Base-by-base conservation (phyloP, 2,888 invertebrate species). In the Chorisops tibialis region DNA sequence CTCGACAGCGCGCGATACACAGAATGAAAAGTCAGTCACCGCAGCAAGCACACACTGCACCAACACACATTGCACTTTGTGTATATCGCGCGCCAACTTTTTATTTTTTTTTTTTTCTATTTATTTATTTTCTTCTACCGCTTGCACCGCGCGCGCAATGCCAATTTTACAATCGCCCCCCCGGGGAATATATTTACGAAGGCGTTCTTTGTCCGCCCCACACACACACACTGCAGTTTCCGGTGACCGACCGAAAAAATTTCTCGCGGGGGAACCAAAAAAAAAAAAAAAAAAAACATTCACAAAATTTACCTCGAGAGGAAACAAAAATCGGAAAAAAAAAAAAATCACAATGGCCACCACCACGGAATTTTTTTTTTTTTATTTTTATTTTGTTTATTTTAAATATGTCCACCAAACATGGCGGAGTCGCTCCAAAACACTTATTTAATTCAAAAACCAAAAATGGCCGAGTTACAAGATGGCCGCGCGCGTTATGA, bases 361-460 rank as follows among this genome's bases (percentile, higher is more conserved):
- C 51, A 12, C 43, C 43, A 9, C 43, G 3, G 4, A 3, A 2
- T 16, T 2, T 2, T 41, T 41, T 41, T 18, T 16, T 18, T 3
- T 16, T 1, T 18, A 7, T 41, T 14, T 16, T 49, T 49, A 59
- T 54, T 58, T 62, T 59, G 65, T 59, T 63, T 66, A 81, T 81
- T 81, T 81, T 21, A 85, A 85, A 85, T 84, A 85, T 85, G 86
- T 85, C 85, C 82, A 85, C 82, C 84, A 84, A 85, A 86, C 84
- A 86, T 86, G 86, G 86, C 85, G 83, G 82, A 82, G n/a, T 30
- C 61, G 60, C 21, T 18, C 22, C 18, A 41, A 21, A 56, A 7
- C 2, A 65, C 67, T 69, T 67, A 68, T 68, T 68, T 66, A 66
- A 67, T 68, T 67, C 69, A 65, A 59, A 68, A 69, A 68, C 68